Percentiles rank a stretch among this genome's conserved stretches.
phyloP scores from a whole-genome alignment of 1,140 invertebrate genomes.

The Camponotus vicinus region DNA sequence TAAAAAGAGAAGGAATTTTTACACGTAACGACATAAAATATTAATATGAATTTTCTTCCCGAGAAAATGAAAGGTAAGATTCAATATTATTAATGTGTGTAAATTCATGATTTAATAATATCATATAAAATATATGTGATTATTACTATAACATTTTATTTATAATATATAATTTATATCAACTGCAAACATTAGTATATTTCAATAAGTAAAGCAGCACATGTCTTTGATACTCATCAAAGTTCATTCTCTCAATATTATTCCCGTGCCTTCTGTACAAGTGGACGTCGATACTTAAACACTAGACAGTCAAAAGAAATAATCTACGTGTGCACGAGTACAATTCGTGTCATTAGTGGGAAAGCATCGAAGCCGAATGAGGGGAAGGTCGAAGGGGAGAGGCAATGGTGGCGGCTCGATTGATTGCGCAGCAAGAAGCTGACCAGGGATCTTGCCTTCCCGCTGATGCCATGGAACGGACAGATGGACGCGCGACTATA shows the following conservation, averaged over 20 bases:
- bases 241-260: neutral
- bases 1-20: constrained; percentile 43
- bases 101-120: neutral
- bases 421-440: constrained; percentile 80
- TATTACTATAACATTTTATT: neutral
- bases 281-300: constrained; percentile 22
- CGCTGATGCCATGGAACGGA: constrained; percentile 73
- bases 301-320: neutral
- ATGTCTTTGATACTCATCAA: neutral
- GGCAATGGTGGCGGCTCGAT: constrained; percentile 78
- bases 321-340: constrained; percentile 20
- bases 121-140: neutral
- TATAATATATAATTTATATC: neutral
- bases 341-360: constrained; percentile 40
- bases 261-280: constrained; percentile 25
- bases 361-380: constrained; percentile 29
- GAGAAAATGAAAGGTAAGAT: constrained; percentile 46
- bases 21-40: constrained; percentile 35
- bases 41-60: neutral
- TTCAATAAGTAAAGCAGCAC: neutral
- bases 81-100: neutral
- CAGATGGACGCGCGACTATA: constrained; percentile 80
- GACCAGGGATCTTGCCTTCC: constrained; percentile 72
- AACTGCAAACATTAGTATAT: neutral
- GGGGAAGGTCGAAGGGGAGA: constrained; percentile 60